Conservation (phyloP, 35 echinoderm and acorn worm species). For the Lytechinus pictus region DNA sequence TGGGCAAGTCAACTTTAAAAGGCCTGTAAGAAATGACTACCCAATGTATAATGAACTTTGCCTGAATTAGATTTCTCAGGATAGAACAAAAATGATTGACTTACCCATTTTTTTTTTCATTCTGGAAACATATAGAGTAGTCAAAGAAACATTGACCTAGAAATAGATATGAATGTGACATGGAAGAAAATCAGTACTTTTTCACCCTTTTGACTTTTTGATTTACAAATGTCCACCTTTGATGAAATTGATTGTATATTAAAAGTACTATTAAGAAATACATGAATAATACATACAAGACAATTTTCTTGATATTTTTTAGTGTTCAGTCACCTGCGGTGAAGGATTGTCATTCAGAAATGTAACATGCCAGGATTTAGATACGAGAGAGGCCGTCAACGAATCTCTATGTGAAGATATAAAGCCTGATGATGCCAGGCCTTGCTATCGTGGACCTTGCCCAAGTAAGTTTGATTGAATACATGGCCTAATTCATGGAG, state of each 20-base stretch:
- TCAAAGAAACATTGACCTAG: no score
- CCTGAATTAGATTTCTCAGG: no score
- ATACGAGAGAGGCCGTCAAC: neutral
- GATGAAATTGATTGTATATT: no score
- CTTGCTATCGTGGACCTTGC: neutral
- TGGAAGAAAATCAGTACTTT: no score
- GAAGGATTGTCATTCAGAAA: constrained; percentile 48
- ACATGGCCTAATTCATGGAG: neutral
- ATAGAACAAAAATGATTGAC: no score
- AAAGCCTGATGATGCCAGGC: neutral
- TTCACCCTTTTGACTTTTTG: neutral
- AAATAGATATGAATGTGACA: no score
- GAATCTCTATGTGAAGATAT: neutral
- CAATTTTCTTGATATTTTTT: neutral
- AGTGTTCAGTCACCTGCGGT: constrained; percentile 76
- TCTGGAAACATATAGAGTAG: no score
- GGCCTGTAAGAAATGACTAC: no score
- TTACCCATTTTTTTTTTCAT: no score
- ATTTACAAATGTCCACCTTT: neutral
- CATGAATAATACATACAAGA: neutral
- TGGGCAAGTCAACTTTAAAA: no score
- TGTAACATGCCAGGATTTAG: constrained; percentile 49
- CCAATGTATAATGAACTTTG: no score
- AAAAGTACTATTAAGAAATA: no score
- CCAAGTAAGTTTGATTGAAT: neutral